These are phyloP conservation scores for Ptychadena robeensis DNA, from an alignment of 2,797 vertebrate genomes.

Conservation along the genomic window DNA sequence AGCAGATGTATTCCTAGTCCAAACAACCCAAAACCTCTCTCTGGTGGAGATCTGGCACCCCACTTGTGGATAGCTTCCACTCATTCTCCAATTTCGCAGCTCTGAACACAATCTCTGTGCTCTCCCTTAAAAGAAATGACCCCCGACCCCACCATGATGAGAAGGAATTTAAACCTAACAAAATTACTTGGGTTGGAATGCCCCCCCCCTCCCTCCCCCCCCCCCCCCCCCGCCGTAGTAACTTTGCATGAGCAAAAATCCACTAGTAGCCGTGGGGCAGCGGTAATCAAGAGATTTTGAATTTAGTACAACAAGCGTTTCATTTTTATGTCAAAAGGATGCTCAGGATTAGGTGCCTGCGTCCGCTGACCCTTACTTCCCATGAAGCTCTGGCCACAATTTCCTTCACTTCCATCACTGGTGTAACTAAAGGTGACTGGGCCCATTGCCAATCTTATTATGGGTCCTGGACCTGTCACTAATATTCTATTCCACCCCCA, in stretches of 20 bases:
- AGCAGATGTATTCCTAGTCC: constrained; percentile 37
- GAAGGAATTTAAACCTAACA: constrained; percentile 16
- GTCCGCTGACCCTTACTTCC: too few relatives aligned
- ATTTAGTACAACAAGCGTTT: not conserved
- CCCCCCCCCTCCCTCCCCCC: too few relatives aligned
- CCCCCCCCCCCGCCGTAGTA: too few relatives aligned
- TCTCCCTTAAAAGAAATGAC: constrained; percentile 27
- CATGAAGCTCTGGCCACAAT: too few relatives aligned
- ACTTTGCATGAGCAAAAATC: not conserved
- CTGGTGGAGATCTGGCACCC: constrained; percentile 47
- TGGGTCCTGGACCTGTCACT: too few relatives aligned
- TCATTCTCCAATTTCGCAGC: constrained; percentile 32
- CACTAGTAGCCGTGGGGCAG: not conserved
- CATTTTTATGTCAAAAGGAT: not conserved
- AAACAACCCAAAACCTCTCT: constrained; percentile 61
- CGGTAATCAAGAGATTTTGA: not conserved
- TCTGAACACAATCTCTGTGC: constrained; percentile 2
- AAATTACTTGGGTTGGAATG: constrained; percentile 4
- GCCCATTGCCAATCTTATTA: too few relatives aligned
- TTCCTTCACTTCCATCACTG: too few relatives aligned
- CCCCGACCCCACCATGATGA: constrained; percentile 17
- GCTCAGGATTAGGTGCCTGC: not conserved
- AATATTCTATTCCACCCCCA: too few relatives aligned
- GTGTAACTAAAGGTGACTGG: too few relatives aligned
- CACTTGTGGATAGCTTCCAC: constrained; percentile 34